phyloP scores from a whole-genome alignment of 2,113 vertebrate genomes.

The Hemichromis elongatus region DNA sequence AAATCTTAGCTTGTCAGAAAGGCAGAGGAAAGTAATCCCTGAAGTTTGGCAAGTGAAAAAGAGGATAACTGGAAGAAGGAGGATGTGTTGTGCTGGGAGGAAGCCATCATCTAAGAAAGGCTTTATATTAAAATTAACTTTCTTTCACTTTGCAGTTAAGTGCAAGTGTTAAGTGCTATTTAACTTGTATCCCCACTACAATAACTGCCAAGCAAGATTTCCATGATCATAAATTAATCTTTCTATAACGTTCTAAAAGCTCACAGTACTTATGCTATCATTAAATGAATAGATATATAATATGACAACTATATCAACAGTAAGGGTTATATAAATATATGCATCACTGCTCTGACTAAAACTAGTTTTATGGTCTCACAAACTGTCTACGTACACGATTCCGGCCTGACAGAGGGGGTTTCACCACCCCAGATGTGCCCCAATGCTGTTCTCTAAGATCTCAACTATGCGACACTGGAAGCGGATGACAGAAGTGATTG shows the following conservation, averaged over 20 bases:
- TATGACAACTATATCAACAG: background rate
- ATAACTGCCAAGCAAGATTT: background rate
- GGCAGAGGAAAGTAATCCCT: background rate
- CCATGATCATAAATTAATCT: background rate
- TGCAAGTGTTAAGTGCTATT: background rate
- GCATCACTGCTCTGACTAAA: background rate
- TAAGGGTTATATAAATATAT: background rate
- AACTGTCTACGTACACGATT: background rate
- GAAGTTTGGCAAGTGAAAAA: background rate
- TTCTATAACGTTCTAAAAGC: background rate
- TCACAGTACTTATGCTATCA: background rate
- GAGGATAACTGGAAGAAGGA: background rate
- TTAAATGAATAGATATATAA: background rate
- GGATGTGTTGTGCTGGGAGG: background rate
- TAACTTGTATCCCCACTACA: background rate
- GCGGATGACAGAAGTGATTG: background rate
- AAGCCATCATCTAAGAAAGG: background rate
- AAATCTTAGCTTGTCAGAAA: background rate
- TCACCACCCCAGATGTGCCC: background rate
- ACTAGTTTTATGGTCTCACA: background rate
- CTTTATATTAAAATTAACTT: background rate
- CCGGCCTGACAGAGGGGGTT: background rate
- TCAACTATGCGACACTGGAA: background rate
- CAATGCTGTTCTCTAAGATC: background rate
- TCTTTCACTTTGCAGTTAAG: background rate